phyloP scores from a whole-genome alignment of 2,888 invertebrate genomes.

The Crematogaster levior region DNA sequence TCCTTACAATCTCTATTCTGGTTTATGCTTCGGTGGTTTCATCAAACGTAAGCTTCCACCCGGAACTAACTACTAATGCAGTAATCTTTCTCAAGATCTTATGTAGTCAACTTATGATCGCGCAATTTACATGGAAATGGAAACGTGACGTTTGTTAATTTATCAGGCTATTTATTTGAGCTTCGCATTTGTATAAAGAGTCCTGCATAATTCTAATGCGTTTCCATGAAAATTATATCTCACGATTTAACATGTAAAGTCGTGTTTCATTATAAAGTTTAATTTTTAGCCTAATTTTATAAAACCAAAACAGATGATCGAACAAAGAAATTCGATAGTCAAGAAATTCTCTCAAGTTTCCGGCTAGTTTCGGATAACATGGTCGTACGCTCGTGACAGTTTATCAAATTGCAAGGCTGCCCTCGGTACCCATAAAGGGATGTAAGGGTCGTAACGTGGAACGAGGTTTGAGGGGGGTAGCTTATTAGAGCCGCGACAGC shows the following conservation, averaged over 20 bases:
- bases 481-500: slow-evolving; percentile 82
- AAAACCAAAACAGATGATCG: slow-evolving; percentile 29
- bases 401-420: slow-evolving; percentile 81
- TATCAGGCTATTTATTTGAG: not conserved
- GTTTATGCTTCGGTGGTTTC: slow-evolving; percentile 79
- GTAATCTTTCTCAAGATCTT: slow-evolving; percentile 80
- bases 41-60: slow-evolving; percentile 78
- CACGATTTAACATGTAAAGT: not conserved
- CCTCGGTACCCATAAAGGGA: slow-evolving; percentile 77
- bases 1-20: slow-evolving; percentile 76
- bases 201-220: not conserved
- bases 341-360: slow-evolving; percentile 54
- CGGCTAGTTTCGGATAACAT: slow-evolving; percentile 63
- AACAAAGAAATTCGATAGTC: slow-evolving; percentile 61
- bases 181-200: not conserved
- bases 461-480: slow-evolving; percentile 75
- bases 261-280: not conserved
- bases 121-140: slow-evolving; percentile 82
- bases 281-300: slow-evolving; percentile 2
- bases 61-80: slow-evolving; percentile 85
- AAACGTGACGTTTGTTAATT: slow-evolving; percentile 50
- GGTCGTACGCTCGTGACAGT: slow-evolving; percentile 77
- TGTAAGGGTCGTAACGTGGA: slow-evolving; percentile 79
- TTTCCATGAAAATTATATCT: not conserved
- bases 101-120: slow-evolving; percentile 78